Percentiles rank a stretch among this genome's conserved stretches.
These are phyloP conservation scores for Halcyon leucocephala DNA, from an alignment of 2,797 vertebrate species.

Conservation along the genomic window DNA sequence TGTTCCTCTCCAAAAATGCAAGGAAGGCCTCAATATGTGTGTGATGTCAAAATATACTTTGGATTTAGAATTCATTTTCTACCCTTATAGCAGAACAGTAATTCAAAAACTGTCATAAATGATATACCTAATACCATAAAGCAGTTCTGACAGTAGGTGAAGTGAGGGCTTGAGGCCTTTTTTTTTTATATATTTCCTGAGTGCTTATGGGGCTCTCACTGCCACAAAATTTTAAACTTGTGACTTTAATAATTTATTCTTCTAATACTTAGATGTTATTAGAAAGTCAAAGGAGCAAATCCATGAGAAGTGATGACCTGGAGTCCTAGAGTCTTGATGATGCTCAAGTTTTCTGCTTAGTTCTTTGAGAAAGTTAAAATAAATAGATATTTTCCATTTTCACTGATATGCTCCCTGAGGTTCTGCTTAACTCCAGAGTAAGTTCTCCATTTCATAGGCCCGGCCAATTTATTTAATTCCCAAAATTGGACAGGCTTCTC, in stretches of 20 bases:
- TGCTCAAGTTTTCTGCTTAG: background rate
- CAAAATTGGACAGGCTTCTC: background rate
- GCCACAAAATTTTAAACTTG: background rate
- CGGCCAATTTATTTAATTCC: background rate
- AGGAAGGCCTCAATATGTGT: background rate
- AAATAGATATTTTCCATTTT: background rate
- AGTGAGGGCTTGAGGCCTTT: background rate
- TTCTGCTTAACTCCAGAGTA: background rate
- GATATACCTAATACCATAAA: background rate
- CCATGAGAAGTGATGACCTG: background rate
- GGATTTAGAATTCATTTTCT: slow-evolving; percentile 9
- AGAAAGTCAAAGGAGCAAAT: background rate
- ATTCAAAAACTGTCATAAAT: background rate
- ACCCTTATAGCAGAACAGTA: background rate
- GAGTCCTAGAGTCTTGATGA: background rate
- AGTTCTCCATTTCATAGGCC: background rate
- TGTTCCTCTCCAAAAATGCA: background rate
- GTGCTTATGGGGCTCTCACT: background rate
- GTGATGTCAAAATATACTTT: background rate
- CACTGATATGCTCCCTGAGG: background rate
- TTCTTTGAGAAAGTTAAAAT: background rate
- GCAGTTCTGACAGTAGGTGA: background rate
- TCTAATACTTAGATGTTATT: background rate
- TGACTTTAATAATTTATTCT: background rate
- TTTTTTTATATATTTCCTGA: background rate